These are phyloP conservation scores for Athalia cordata DNA, from an alignment of 2,888 invertebrate species.

Conservation along the genomic window DNA sequence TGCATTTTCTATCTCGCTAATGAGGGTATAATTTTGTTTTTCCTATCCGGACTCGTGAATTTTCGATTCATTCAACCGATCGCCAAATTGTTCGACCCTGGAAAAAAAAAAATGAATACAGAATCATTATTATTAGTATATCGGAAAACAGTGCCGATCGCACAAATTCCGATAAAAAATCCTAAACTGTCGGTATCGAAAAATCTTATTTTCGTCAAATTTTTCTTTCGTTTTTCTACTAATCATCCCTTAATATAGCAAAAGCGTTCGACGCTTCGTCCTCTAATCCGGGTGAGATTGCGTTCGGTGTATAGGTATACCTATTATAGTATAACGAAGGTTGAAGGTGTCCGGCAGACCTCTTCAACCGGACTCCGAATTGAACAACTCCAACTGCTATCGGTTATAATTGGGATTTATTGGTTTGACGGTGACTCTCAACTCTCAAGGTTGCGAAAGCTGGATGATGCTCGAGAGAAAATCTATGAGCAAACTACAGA, in stretches of 20 bases:
- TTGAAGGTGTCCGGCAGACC: conserved; percentile 13
- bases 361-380: not conserved
- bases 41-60: too few species aligned
- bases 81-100: too few species aligned
- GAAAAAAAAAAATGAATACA: too few species aligned
- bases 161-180: too few species aligned
- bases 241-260: conserved; percentile 13
- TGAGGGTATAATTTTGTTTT: too few species aligned
- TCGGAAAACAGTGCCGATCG: too few species aligned
- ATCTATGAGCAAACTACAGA: too few species aligned
- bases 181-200: too few species aligned
- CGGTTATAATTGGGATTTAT: conserved; percentile 18
- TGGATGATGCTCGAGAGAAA: not conserved
- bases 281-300: conserved; percentile 33
- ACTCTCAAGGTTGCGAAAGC: not conserved
- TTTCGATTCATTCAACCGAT: too few species aligned
- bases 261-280: conserved; percentile 22
- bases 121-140: too few species aligned
- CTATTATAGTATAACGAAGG: not conserved
- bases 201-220: too few species aligned
- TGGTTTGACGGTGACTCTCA: not conserved
- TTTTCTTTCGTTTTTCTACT: conserved; percentile 6
- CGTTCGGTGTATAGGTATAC: not conserved
- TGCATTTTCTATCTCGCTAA: too few species aligned
- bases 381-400: conserved; percentile 24